A percentile compares a stretch with the other conserved stretches of the same genome.
Evolutionary conservation across 2,797 vertebrate species (phyloP).

Genomic region (Cuniculus paca): DNA sequence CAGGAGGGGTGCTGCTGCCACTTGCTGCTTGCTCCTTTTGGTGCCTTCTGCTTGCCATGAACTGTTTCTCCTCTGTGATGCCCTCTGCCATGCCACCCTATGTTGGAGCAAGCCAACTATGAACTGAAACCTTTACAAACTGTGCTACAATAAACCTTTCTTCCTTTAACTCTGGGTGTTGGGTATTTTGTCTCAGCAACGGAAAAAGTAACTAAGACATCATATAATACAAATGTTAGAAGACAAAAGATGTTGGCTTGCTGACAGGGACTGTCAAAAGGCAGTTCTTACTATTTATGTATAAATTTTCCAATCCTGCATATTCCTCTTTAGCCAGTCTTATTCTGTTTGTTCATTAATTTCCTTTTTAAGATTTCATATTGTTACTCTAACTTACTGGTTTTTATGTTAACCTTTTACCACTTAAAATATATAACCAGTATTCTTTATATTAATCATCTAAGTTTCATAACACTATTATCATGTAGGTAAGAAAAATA

Average conservation of each 20-base stretch:
- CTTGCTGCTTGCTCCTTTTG: neutral
- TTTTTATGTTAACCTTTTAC: neutral
- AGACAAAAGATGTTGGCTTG: neutral
- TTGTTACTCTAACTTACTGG: neutral
- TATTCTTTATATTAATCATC: conserved; percentile 20
- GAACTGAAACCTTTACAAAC: neutral
- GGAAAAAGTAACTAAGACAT: neutral
- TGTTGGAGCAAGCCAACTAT: neutral
- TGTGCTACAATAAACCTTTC: neutral
- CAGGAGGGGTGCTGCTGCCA: neutral
- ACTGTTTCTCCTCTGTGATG: neutral
- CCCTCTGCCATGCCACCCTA: neutral
- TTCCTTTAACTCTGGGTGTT: neutral
- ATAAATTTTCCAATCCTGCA: neutral
- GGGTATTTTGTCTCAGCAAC: neutral
- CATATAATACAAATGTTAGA: neutral
- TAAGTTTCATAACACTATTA: conserved; percentile 40
- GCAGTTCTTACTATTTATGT: neutral
- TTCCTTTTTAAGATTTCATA: neutral
- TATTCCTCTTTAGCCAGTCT: neutral
- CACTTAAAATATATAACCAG: neutral
- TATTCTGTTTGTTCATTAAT: neutral
- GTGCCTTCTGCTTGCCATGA: neutral
- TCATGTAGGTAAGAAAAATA: neutral
- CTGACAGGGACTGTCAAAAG: neutral